These are phyloP conservation scores for Diarsia rubi DNA, from an alignment of 2,888 invertebrate species.

Conservation along the genomic window DNA sequence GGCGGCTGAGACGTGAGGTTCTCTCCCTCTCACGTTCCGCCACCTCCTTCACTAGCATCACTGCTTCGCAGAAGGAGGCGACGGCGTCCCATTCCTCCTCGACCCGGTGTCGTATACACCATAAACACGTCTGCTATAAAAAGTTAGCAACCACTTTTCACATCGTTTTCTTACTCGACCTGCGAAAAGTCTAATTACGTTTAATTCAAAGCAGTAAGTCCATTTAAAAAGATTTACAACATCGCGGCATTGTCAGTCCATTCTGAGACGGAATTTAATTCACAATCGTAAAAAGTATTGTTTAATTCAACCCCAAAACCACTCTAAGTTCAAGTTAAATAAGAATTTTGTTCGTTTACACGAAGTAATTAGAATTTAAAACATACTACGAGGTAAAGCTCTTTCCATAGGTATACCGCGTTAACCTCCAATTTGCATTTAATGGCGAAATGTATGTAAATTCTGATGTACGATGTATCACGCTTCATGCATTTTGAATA, in stretches of 20 bases:
- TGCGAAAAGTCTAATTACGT: conserved; percentile 20
- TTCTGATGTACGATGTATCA: conserved; percentile 56
- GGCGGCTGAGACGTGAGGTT: no score
- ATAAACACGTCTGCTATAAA: neutral
- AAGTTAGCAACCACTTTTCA: neutral
- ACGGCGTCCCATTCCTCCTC: no score
- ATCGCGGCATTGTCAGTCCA: conserved; percentile 24
- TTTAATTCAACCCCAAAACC: conserved; percentile 17
- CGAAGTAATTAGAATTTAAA: conserved; percentile 61
- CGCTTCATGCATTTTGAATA: conserved; percentile 55
- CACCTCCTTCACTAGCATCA: no score
- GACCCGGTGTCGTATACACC: no score
- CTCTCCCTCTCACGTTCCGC: no score
- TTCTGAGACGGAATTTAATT: conserved; percentile 28
- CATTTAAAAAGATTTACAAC: conserved; percentile 47
- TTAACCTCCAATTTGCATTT: conserved; percentile 64
- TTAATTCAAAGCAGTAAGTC: conserved; percentile 10
- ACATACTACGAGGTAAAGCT: conserved; percentile 45
- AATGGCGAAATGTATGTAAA: conserved; percentile 64
- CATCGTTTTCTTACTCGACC: conserved; percentile 7
- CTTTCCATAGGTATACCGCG: conserved; percentile 18
- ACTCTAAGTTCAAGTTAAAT: conserved; percentile 40
- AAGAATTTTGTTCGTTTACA: conserved; percentile 48
- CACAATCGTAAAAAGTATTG: conserved; percentile 32
- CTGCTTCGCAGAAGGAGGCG: no score